Conservation (phyloP, 2,113 vertebrate species). For the Geococcyx californianus region DNA sequence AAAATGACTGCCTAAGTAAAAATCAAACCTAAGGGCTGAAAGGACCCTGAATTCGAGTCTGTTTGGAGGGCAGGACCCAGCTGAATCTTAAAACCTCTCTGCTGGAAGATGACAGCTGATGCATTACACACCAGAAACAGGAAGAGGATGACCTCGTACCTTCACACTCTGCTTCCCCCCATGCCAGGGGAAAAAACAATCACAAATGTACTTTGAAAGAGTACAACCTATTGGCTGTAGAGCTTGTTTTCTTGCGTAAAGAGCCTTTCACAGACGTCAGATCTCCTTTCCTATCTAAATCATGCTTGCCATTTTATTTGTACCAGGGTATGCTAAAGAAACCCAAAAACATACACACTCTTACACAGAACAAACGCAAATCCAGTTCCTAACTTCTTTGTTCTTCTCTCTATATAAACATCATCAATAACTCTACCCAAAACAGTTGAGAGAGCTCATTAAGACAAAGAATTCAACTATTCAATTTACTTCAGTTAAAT, state of each 20-base stretch:
- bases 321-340: not conserved
- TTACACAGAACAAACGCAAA: not conserved
- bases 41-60: not conserved
- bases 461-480: not conserved
- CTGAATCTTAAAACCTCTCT: not conserved
- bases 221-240: not conserved
- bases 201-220: not conserved
- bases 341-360: not conserved
- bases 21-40: not conserved
- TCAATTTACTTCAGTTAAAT: not conserved
- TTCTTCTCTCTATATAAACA: not conserved
- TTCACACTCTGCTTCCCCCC: not conserved
- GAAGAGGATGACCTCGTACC: conserved; percentile 7
- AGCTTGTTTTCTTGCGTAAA: not conserved
- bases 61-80: not conserved
- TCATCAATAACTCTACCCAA: not conserved
- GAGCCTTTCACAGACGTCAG: not conserved
- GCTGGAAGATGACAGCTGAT: not conserved
- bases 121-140: not conserved
- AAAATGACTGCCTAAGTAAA: not conserved
- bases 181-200: not conserved
- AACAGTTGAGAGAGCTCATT: not conserved
- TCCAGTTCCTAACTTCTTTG: not conserved
- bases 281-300: not conserved
- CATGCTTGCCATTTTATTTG: not conserved